Evolutionary conservation across 2,888 invertebrate genomes (phyloP).

Genomic region (Dorcus hopei): DNA sequence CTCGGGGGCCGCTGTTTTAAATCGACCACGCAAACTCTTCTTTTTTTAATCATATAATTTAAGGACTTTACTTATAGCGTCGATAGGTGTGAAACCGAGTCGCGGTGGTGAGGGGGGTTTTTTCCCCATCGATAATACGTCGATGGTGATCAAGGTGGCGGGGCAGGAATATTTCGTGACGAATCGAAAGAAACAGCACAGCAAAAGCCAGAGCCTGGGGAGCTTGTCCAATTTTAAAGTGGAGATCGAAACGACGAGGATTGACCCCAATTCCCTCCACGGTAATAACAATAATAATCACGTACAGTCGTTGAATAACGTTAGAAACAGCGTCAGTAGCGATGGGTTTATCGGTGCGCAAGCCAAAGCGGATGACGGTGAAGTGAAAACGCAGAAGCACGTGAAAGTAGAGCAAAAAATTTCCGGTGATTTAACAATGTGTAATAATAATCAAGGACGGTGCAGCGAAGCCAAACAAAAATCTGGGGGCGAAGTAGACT

Average conservation of each 20-base stretch:
- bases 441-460: not conserved
- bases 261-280: not conserved
- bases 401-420: not conserved
- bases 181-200: constrained; percentile 42
- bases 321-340: not conserved
- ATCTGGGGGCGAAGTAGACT: not conserved
- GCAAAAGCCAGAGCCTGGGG: constrained; percentile 46
- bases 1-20: not conserved
- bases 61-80: constrained; percentile 3
- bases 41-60: not conserved
- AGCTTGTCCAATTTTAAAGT: constrained; percentile 44
- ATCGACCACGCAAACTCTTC: too few relatives aligned
- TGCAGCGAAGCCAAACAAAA: not conserved
- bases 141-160: constrained; percentile 49
- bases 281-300: not conserved
- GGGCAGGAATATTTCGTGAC: constrained; percentile 49
- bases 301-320: not conserved
- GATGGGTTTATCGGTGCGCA: not conserved
- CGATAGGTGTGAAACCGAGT: not conserved
- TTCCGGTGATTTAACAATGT: not conserved
- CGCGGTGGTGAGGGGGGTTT: not conserved
- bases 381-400: not conserved
- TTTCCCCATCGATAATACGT: constrained; percentile 39
- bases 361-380: not conserved
- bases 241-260: constrained; percentile 38